Percentiles rank a stretch among this genome's conserved stretches.
phyloP scores from a whole-genome alignment of 2,797 vertebrate genomes.

The Kryptolebias ocellatus region DNA sequence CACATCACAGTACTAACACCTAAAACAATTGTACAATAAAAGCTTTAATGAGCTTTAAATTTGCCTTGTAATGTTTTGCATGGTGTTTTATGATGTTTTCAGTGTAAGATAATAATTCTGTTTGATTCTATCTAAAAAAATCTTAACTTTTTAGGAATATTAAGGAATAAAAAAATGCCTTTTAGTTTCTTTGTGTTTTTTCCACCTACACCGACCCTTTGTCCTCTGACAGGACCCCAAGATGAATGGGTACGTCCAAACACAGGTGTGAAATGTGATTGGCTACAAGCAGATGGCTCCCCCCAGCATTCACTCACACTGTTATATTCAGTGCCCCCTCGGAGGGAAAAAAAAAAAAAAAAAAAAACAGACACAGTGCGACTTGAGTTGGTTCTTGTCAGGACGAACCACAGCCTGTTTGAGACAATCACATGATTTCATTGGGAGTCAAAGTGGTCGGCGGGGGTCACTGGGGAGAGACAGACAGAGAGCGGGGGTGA shows the following conservation, averaged over 20 bases:
- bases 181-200: background rate
- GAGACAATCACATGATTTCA: slow-evolving; percentile 74
- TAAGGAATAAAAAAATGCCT: no score
- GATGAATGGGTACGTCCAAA: slow-evolving; percentile 8
- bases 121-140: no score
- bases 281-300: slow-evolving; percentile 51
- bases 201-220: slow-evolving; percentile 5
- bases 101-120: no score
- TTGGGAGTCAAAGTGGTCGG: slow-evolving; percentile 71
- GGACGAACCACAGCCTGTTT: slow-evolving; percentile 57
- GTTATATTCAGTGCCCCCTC: slow-evolving; percentile 33
- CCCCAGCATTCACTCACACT: slow-evolving; percentile 22
- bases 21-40: no score
- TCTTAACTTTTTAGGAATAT: no score
- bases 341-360: background rate
- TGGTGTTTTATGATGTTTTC: no score
- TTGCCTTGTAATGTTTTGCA: no score
- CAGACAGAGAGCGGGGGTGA: slow-evolving; percentile 45
- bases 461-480: slow-evolving; percentile 64
- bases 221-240: background rate
- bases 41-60: no score
- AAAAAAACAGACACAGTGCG: slow-evolving; percentile 14
- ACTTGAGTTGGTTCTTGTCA: slow-evolving; percentile 47
- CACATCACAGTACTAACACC: no score
- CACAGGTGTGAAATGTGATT: slow-evolving; percentile 79